Evolutionary conservation across 2,888 invertebrate species (phyloP).

Genomic region (Galerucella calmariensis): DNA sequence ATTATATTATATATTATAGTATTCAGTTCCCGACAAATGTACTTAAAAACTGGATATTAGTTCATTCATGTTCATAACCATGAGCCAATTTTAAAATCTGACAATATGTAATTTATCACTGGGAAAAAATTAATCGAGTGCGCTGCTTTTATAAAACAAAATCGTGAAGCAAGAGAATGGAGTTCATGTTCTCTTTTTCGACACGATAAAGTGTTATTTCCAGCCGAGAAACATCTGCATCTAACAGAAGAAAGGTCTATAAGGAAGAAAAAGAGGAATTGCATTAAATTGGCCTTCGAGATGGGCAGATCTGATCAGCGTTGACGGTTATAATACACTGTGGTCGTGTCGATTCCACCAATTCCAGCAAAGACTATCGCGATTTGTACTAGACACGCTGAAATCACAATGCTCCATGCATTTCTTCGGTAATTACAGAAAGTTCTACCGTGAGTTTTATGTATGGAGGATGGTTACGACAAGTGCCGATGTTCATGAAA

Average conservation of each 20-base stretch:
- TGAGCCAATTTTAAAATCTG: background rate
- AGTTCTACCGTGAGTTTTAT: constrained; percentile 42
- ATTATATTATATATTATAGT: too few species aligned
- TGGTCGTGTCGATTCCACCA: constrained; percentile 28
- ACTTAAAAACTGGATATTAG: too few species aligned
- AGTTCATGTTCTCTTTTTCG: constrained; percentile 19
- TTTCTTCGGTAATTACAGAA: constrained; percentile 53
- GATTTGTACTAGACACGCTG: constrained; percentile 36
- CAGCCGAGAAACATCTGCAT: constrained; percentile 33
- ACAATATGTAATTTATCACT: background rate
- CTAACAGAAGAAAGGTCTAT: constrained; percentile 22
- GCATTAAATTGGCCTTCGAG: constrained; percentile 44
- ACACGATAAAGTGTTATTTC: constrained; percentile 35
- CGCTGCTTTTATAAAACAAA: background rate
- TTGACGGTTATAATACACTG: constrained; percentile 33
- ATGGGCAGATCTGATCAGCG: constrained; percentile 26
- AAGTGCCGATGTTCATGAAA: background rate
- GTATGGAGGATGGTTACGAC: background rate
- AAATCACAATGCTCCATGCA: constrained; percentile 45
- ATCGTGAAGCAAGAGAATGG: constrained; percentile 16
- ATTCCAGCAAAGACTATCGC: constrained; percentile 31
- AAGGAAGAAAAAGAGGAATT: constrained; percentile 36
- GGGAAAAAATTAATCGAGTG: background rate
- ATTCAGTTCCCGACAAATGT: too few species aligned
- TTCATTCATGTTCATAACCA: too few species aligned